Percentiles rank a stretch among this genome's conserved stretches.
phyloP scores from a whole-genome alignment of 2,797 vertebrate genomes.

The Anableps anableps region DNA sequence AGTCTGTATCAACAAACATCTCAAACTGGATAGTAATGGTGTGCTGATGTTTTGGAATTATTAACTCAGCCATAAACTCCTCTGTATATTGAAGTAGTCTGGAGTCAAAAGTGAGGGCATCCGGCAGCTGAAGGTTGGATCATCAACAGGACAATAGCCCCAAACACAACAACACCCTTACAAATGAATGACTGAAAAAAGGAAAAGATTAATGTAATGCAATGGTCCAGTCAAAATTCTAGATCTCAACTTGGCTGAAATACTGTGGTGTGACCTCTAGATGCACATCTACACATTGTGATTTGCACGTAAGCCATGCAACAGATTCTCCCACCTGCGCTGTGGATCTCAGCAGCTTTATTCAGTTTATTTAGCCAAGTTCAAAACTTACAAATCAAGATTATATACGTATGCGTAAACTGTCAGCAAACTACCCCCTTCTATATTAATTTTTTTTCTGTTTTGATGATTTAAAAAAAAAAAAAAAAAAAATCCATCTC shows the following conservation, averaged over 20 bases:
- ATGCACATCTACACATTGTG: not conserved
- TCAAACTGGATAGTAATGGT: not conserved
- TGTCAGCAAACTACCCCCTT: too few relatives aligned
- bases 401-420: not conserved
- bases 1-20: not conserved
- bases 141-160: not conserved
- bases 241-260: not conserved
- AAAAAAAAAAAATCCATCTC: constrained; percentile 5
- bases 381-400: not conserved
- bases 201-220: not conserved
- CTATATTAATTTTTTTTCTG: too few relatives aligned
- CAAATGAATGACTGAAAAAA: not conserved
- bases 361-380: not conserved
- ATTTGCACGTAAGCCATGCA: not conserved
- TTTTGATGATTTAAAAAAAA: not conserved
- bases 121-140: not conserved
- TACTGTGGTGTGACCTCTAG: not conserved
- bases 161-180: not conserved
- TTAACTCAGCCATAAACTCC: not conserved
- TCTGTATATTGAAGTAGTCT: not conserved
- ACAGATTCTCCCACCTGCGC: not conserved
- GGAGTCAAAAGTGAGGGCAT: not conserved
- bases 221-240: not conserved
- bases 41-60: not conserved
- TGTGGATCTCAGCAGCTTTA: not conserved